Base-by-base conservation (phyloP, 2,113 vertebrate genomes). In the Sceloporus tristichus region DNA sequence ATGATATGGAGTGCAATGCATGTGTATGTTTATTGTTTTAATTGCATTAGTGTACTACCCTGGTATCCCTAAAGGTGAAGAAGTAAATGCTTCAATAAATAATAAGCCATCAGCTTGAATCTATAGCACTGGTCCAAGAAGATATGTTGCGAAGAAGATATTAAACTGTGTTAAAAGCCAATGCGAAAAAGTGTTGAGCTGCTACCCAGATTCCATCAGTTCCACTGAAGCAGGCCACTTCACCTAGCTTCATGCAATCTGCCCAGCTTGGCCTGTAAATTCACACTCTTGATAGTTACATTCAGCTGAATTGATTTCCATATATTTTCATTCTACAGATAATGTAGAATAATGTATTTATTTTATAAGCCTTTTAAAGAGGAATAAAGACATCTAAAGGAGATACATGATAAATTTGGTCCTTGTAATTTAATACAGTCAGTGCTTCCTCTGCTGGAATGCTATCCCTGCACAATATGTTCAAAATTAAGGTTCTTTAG, bases 221-320 rank as follows among this genome's bases (percentile, higher is more conserved):
- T 80, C 56, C 59, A 65, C 7, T 81, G 38, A 81, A 38, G 4
- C 34, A 38, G 23, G 16, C 13, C 4, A 11, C 56, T 65, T 65
- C 34, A 59, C 4, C 34, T 18, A 9, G 34, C 34, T 54, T 21
- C 71, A 38, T 65, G 5, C 79, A 66, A 21, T 38, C 38, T 42
- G 34, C 54, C 59, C 40, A 84, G 21, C 56, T 48, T 56, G 29
- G 48, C 34, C 56, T 13, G 54, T 53, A 74, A 13, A 71, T 8
- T 34, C 53, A 75, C 38, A 76, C 42, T 34, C 18, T 29, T 34
- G 56, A 21, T 10, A 65, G 34, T 62, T 76, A 40, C 10, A 54
- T 29, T 59, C 77, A n/a, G 85, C 40, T 88, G 87, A 88, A 38
- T 89, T 82, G 71, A 86, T n/a, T 59, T 82, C 54, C 42, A 75